These are phyloP conservation scores for Camponotus pennsylvanicus DNA, from an alignment of 1,140 invertebrate species.

Conservation along the genomic window DNA sequence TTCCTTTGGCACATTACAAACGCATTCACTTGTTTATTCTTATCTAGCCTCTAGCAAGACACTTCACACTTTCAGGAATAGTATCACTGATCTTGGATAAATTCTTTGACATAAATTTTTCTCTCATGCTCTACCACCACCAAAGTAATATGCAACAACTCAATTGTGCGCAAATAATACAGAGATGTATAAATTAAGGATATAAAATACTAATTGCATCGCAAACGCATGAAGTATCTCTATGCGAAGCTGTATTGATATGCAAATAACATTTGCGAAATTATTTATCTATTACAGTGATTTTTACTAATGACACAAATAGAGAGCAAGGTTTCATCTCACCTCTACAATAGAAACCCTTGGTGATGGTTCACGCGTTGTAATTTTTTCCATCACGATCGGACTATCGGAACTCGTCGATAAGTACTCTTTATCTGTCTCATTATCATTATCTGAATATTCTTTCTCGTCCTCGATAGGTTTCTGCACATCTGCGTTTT, in stretches of 20 bases:
- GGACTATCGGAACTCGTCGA: slow-evolving; percentile 75
- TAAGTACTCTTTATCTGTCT: slow-evolving; percentile 77
- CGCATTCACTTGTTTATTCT: slow-evolving; percentile 36
- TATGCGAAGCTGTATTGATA: slow-evolving; percentile 21
- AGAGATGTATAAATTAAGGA: slow-evolving; percentile 31
- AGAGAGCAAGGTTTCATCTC: slow-evolving; percentile 68
- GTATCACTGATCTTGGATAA: slow-evolving; percentile 10
- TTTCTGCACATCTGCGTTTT: slow-evolving; percentile 70
- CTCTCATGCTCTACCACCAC: slow-evolving; percentile 64
- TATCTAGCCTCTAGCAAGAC: background rate
- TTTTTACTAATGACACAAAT: slow-evolving; percentile 39
- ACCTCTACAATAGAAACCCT: slow-evolving; percentile 82
- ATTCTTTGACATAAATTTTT: background rate
- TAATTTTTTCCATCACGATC: slow-evolving; percentile 71
- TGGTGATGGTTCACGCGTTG: slow-evolving; percentile 75
- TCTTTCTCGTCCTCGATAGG: slow-evolving; percentile 74
- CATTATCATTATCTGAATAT: slow-evolving; percentile 76
- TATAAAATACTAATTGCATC: slow-evolving; percentile 46
- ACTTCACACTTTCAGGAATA: background rate
- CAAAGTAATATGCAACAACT: slow-evolving; percentile 54
- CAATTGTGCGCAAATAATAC: slow-evolving; percentile 35
- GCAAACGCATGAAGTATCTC: slow-evolving; percentile 26
- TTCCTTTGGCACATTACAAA: slow-evolving; percentile 28
- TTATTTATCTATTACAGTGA: background rate
- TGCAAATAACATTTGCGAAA: slow-evolving; percentile 6